Conservation (phyloP, 2,888 invertebrate genomes). For the Monoplex corrugatus region DNA sequence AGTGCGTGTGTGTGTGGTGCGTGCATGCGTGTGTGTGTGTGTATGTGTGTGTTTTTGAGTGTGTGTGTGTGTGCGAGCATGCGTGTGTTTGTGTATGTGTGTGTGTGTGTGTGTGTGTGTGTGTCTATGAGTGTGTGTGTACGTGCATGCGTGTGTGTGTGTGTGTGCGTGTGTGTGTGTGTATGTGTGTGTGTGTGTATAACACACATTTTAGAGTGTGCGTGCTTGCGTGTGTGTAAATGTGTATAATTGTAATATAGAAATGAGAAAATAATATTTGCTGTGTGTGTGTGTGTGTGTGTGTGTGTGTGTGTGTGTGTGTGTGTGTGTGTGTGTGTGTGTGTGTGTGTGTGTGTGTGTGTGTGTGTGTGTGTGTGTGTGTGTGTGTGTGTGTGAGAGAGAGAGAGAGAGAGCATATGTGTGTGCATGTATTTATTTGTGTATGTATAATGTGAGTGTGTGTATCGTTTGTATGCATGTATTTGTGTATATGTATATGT, state of each 20-base stretch:
- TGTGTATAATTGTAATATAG: background rate
- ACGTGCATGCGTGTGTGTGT: background rate
- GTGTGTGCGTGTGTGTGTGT: background rate
- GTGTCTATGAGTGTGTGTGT: background rate
- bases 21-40: background rate
- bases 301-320: background rate
- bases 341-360: too few species aligned
- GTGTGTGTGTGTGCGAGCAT: background rate
- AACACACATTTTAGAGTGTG: too few species aligned
- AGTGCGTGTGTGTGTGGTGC: background rate
- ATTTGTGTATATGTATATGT: too few species aligned
- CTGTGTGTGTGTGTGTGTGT: background rate
- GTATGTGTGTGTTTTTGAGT: background rate
- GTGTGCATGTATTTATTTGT: too few species aligned
- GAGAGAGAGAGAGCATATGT: too few species aligned
- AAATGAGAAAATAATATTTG: too few species aligned
- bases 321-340: too few species aligned
- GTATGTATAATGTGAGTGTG: too few species aligned
- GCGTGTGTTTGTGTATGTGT: too few species aligned
- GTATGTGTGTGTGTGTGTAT: background rate
- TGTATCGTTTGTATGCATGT: too few species aligned
- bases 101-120: too few species aligned
- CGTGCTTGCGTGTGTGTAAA: background rate
- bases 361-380: background rate
- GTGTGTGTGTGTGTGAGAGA: background rate